Evolutionary conservation across 2,113 vertebrate genomes (phyloP), one percentile per base, ranked within the genome.

Genomic region (Laticauda colubrina): DNA sequence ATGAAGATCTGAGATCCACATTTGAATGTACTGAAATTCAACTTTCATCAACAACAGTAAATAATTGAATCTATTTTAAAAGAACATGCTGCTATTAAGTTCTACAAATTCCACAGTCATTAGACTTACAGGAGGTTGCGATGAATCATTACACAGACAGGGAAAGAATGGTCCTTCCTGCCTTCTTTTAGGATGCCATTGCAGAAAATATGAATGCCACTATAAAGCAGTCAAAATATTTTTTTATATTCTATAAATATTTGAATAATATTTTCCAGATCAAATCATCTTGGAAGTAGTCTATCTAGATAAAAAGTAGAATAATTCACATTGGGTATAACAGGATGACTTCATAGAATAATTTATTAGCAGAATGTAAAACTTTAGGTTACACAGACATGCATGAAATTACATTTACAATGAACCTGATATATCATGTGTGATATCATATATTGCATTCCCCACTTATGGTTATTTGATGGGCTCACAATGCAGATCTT

Each of bases 151-250:
- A 85, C 23, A 85, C 26, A 21, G 90, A 8, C 29, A 89, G 23
- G 34, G 34, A 56, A 55, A 56, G 54, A 57, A 59, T 23, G 23
- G 88, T 24, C 12, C 96, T 97, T 97, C 95, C 34, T 89, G 55
- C 7, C 54, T 89, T 43, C 34, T 39, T 89, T 56, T 24, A 56
- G 59, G 18, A 43, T 43, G 75, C 9, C 23, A 10, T 56, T 57
- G 88, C 34, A 59, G 88, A 43, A 59, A 39, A 39, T 89, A n/a
- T 59, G n/a, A 39, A 34, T 54, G 10, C 88, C n/a, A 15, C n/a
- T 11, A 43, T 89, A 23, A 89, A 89, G 12, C 20, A 57, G 8
- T 89, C 21, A 89, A 59, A 43, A 57, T 4, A 5, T 43, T 39
- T 43, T 54, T 12, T 23, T 89, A 12, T 53, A 48, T 55, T 57